Evolutionary conservation across 2,888 invertebrate species (phyloP), one percentile per base, ranked within the genome.

Genomic region (Eulithis prunata): DNA sequence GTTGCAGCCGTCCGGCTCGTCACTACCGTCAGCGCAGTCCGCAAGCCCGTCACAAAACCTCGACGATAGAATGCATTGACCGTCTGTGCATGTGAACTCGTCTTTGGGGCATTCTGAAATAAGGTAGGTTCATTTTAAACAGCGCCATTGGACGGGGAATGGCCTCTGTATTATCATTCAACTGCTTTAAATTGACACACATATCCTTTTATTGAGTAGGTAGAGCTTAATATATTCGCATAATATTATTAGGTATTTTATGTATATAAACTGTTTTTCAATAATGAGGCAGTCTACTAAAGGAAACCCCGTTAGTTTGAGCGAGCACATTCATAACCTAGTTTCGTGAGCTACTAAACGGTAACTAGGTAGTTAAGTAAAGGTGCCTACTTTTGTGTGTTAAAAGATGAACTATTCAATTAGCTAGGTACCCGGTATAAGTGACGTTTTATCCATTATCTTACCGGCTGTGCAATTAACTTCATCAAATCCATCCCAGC

Each of bases 401-500:
- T 74, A 75, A 76, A 75, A 71, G 46, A 21, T 68, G 54, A 59
- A 41, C 54, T 58, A 69, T 53, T 41, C 36, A 51, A 62, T 49
- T 53, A 60, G 45, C 32, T 10, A 60, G 36, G 11, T n/a, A 57
- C 52, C 38, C 47, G 46, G 36, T 57, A 55, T 46, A 11, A 46
- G 53, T 38, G 12, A 45, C 12, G 6, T 53, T 46, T 41, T 28
- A 8, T n/a, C 14, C n/a, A 5, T 45, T 13, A 59, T 70, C 87
- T 85, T 88, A 95, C 96, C 94, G 81, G 91, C 86, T 57, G 95
- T 95, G 83, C 96, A 96, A 83, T 95, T 95, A 43, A 94, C 88
- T 93, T 97, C 97, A 80, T 97, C 96, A 47, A 94, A 94, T 63
- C 95, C 96, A 83, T 97, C 96, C 96, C 96, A 96, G 81, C 96